Conservation (phyloP, 2,888 invertebrate genomes). For the Drosophila parthenogenetica region DNA sequence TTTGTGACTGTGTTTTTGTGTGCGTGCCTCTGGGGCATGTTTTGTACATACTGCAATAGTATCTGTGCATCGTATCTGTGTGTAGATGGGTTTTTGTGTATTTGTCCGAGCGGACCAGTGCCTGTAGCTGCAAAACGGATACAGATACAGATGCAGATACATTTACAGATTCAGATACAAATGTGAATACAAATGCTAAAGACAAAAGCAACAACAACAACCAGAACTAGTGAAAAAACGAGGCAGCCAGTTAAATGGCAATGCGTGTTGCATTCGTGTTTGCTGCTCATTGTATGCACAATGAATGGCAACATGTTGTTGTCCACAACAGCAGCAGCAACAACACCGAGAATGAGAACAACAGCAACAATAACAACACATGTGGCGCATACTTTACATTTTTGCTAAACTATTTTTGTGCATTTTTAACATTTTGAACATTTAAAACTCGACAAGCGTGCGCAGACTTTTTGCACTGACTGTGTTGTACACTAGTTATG, state of each 20-base stretch:
- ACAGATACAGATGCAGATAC: constrained; percentile 33
- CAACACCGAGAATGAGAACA: constrained; percentile 7
- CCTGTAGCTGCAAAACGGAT: constrained; percentile 33
- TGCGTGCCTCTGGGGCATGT: constrained; percentile 38
- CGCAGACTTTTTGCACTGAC: constrained; percentile 65
- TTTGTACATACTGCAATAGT: constrained; percentile 33
- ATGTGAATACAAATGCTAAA: constrained; percentile 48
- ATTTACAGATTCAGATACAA: constrained; percentile 41
- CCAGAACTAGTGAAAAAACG: constrained; percentile 15
- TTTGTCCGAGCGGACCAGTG: constrained; percentile 20
- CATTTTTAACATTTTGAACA: constrained; percentile 62
- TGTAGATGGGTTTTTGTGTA: constrained; percentile 12
- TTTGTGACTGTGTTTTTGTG: background rate
- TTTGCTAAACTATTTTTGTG: constrained; percentile 66
- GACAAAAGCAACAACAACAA: constrained; percentile 34
- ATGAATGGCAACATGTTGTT: constrained; percentile 50
- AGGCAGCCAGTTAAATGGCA: constrained; percentile 68
- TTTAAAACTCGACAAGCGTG: constrained; percentile 57
- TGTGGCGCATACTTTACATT: constrained; percentile 46
- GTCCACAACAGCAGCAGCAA: constrained; percentile 29
- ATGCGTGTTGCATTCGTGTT: constrained; percentile 63
- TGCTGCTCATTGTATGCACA: constrained; percentile 49
- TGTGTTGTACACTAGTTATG: constrained; percentile 38
- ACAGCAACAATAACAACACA: constrained; percentile 42
- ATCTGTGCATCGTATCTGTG: constrained; percentile 18